These are phyloP conservation scores for Drosophila kuntzei DNA, from an alignment of 2,888 invertebrate genomes.

Conservation along the genomic window DNA sequence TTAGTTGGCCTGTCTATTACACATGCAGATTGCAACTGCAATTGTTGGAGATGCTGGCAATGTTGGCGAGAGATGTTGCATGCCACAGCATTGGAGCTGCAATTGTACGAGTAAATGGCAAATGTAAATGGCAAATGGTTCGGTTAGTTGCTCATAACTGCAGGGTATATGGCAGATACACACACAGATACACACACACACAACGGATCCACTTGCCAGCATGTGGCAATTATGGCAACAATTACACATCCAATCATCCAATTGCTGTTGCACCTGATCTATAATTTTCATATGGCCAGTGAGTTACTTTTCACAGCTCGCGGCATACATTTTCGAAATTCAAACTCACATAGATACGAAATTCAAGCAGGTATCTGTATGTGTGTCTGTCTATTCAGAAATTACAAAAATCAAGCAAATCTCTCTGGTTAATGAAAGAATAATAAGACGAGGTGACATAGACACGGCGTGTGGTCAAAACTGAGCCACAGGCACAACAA, in stretches of 20 bases:
- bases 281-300: slow-evolving; percentile 76
- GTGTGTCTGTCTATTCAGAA: slow-evolving; percentile 29
- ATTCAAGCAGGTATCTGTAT: background rate
- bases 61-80: slow-evolving; percentile 60
- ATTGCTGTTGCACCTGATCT: slow-evolving; percentile 75
- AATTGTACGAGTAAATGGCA: slow-evolving; percentile 33
- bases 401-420: slow-evolving; percentile 42
- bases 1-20: slow-evolving; percentile 80
- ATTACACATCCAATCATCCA: slow-evolving; percentile 65
- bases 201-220: slow-evolving; percentile 77
- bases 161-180: slow-evolving; percentile 62
- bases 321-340: slow-evolving; percentile 56
- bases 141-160: slow-evolving; percentile 79
- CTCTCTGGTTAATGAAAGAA: slow-evolving; percentile 73
- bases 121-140: slow-evolving; percentile 66
- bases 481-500: slow-evolving; percentile 37
- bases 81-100: slow-evolving; percentile 51
- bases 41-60: slow-evolving; percentile 48
- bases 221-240: slow-evolving; percentile 72
- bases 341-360: slow-evolving; percentile 9
- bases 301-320: slow-evolving; percentile 81
- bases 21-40: slow-evolving; percentile 70
- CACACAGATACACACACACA: slow-evolving; percentile 15
- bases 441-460: slow-evolving; percentile 71
- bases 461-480: slow-evolving; percentile 67